Evolutionary conservation across 2,888 invertebrate genomes (phyloP).

Genomic region (Physocephala rufipes): DNA sequence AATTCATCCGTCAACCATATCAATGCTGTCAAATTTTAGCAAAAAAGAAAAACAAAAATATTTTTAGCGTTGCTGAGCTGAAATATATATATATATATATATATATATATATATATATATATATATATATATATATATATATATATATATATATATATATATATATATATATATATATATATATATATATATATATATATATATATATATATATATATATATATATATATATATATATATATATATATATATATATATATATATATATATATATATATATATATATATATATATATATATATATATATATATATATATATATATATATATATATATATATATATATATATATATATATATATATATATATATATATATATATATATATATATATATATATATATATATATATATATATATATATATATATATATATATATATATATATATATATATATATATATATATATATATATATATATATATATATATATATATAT

Average conservation of each 20-base stretch:
- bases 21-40: no score
- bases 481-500: constrained; percentile 1
- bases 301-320: constrained; percentile 1
- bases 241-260: constrained; percentile 1
- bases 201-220: constrained; percentile 1
- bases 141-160: constrained; percentile 1
- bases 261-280: constrained; percentile 1
- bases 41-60: no score
- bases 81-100: neutral
- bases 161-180: constrained; percentile 1
- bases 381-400: constrained; percentile 1
- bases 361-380: constrained; percentile 1
- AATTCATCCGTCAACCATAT: no score
- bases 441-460: constrained; percentile 1
- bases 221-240: constrained; percentile 1
- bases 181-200: constrained; percentile 1
- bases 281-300: constrained; percentile 1
- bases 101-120: constrained; percentile 1
- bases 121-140: constrained; percentile 1
- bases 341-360: constrained; percentile 1
- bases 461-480: constrained; percentile 1
- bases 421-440: constrained; percentile 1
- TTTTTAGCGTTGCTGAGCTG: no score
- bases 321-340: constrained; percentile 1
- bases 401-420: constrained; percentile 1